Evolutionary conservation across 2,888 invertebrate species (phyloP), one percentile per base, ranked within the genome.

Genomic region (Petrophora chlorosata): DNA sequence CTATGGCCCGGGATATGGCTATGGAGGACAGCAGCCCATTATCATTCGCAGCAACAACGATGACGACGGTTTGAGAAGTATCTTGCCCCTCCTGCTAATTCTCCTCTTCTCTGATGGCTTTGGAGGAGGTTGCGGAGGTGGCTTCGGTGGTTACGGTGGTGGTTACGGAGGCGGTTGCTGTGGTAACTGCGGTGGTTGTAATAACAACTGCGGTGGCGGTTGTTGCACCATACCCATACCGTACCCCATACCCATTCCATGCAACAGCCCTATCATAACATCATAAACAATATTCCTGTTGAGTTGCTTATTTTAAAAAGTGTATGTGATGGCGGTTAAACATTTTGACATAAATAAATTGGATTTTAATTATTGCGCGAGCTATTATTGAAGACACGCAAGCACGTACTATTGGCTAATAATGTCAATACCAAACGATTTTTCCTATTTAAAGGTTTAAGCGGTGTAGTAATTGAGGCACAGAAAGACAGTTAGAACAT

Each of bases 81-180:
- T 83, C 4, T 48, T 70, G 49, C 83, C 83, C 0, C 59, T 83
- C 34, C 58, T 83, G 1, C 54, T 83, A 0, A 65, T 83, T 3
- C 39, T 83, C 4, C 51, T 81, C 7, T 19, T 59, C 14, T 63
- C 64, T 47, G 75, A 78, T 41, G 67, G 59, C 3, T 59, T 55
- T 7, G 69, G 67, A 3, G 63, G 67, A 0, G 45, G 44, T 16
- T 30, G 7, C 16, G 44, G 44, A 0, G 58, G 66, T 2, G 57
- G 59, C 10, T 58, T 52, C 4, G 57, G 63, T 14, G 59, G 63
- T 5, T 56, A 41, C 13, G 59, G 56, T 5, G 58, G 57, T 0
- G 65, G 65, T 2, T 55, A 48, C 7, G 55, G 64, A 4, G 55
- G 65, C 3, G 57, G 56, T 19, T 52, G 70, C 0, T 65, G 38